Base-by-base conservation (phyloP, 2,797 vertebrate species). In the Phylloscopus collybita region DNA sequence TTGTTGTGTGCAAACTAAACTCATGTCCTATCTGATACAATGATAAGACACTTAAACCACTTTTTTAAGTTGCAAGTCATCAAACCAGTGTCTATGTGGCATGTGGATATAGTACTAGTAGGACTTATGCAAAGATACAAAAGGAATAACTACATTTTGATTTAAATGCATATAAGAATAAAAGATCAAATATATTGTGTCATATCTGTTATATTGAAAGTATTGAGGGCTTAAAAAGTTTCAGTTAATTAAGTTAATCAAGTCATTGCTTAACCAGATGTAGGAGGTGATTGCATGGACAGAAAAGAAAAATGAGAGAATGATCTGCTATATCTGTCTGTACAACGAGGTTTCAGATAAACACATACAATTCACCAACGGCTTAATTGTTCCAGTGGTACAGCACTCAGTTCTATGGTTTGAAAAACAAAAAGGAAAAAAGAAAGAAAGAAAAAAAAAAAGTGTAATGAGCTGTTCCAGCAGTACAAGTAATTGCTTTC, bases 221-320 rank as follows among this genome's bases (percentile, higher is more conserved):
- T 76, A 56, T 53, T 82, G 51, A 96, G 22, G 32, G 23, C 42
- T 96, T 90, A 36, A 93, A 84, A 93, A 86, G 30, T 82, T 92
- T 78, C 53, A 81, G 60, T 88, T 97, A 95, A 96, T 97, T 96
- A 95, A 95, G 34, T 86, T 93, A 96, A 94, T 96, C 87, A 97
- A 94, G 66, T 82, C 56, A 94, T 80, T 96, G 47, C 16, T 79
- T 89, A 83, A 95, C 88, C 44, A 86, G 88, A 80, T 5, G 5
- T 32, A 76, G 22, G 32, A 84, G 64, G 44, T 84, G 38, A 84
- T 95, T 94, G 8, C 36, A 76, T 23, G 29, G 40, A 79, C 36
- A 79, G 75, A 86, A 75, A 79, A 93, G 75, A 89, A 87, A 86
- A 93, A 90, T 79, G 62, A 88, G 40, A 60, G 21, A 95, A 91